phyloP scores from a whole-genome alignment of 2,888 invertebrate genomes.

The Candidula unifasciata region DNA sequence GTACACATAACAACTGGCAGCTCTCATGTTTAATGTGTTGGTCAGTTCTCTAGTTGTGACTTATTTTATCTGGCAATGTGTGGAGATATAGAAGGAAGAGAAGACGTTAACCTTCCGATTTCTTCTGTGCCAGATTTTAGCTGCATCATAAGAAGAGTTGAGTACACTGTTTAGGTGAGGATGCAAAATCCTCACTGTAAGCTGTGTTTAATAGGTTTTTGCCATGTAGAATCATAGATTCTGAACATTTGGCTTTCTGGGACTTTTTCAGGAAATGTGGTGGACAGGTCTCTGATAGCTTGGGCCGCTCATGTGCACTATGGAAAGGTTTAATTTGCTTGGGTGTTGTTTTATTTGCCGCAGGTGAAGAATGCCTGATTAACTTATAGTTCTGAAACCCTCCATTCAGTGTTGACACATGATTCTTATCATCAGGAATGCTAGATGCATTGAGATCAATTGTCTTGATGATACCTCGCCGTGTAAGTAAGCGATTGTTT shows the following conservation, averaged over 20 bases:
- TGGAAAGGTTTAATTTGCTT: slow-evolving; percentile 42
- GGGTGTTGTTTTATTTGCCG: slow-evolving; percentile 1
- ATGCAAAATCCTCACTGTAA: slow-evolving; percentile 6
- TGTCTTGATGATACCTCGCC: slow-evolving; percentile 25
- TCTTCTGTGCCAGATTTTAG: slow-evolving; percentile 1
- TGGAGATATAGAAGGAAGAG: slow-evolving; percentile 24
- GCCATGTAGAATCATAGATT: slow-evolving; percentile 30
- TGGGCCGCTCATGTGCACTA: slow-evolving; percentile 27
- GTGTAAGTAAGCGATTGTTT: slow-evolving; percentile 38
- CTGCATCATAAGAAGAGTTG: slow-evolving; percentile 11
- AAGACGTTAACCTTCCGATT: slow-evolving; percentile 6
- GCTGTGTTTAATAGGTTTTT: slow-evolving; percentile 21
- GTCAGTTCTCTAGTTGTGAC: neutral
- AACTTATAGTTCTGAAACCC: neutral
- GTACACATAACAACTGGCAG: too few species aligned
- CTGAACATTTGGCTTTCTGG: slow-evolving; percentile 31
- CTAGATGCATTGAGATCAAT: slow-evolving; percentile 21
- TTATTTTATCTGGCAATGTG: slow-evolving; percentile 8
- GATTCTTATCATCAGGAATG: neutral
- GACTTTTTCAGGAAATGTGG: slow-evolving; percentile 30
- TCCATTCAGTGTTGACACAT: neutral
- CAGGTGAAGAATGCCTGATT: neutral
- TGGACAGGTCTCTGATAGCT: slow-evolving; percentile 14
- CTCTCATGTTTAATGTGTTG: too few species aligned
- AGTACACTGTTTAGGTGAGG: slow-evolving; percentile 25